Conservation (phyloP, 2,888 invertebrate genomes). For the Notodonta ziczac region DNA sequence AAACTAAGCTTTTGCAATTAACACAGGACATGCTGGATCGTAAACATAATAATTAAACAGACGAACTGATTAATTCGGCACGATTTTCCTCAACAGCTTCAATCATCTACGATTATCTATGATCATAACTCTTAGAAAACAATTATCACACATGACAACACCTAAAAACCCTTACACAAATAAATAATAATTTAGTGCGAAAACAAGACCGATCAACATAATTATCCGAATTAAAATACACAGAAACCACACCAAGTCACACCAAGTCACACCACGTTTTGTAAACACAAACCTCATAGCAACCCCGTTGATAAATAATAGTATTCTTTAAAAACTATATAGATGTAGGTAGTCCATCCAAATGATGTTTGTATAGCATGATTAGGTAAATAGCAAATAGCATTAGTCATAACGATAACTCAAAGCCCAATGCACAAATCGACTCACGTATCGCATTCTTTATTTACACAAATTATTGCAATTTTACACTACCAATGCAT, state of each 20-base stretch:
- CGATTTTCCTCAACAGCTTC: neutral
- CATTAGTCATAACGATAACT: neutral
- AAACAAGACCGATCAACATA: neutral
- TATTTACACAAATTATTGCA: neutral
- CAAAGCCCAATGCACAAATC: neutral
- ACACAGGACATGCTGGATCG: neutral
- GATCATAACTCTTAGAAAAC: neutral
- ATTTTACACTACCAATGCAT: neutral
- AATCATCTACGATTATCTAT: neutral
- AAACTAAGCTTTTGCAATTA: conserved; percentile 2
- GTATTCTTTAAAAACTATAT: too few relatives aligned
- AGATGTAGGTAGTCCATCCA: too few relatives aligned
- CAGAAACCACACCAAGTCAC: neutral
- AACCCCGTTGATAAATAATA: neutral
- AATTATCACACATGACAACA: neutral
- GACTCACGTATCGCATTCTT: neutral
- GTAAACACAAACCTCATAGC: neutral
- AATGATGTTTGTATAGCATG: neutral
- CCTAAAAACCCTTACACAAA: neutral
- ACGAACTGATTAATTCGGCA: neutral
- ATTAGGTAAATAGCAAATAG: neutral
- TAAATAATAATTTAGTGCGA: neutral
- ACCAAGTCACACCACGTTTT: neutral
- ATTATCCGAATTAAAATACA: neutral
- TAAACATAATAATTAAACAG: neutral